phyloP scores from a whole-genome alignment of 2,797 vertebrate genomes.

The Artibeus jamaicensis region DNA sequence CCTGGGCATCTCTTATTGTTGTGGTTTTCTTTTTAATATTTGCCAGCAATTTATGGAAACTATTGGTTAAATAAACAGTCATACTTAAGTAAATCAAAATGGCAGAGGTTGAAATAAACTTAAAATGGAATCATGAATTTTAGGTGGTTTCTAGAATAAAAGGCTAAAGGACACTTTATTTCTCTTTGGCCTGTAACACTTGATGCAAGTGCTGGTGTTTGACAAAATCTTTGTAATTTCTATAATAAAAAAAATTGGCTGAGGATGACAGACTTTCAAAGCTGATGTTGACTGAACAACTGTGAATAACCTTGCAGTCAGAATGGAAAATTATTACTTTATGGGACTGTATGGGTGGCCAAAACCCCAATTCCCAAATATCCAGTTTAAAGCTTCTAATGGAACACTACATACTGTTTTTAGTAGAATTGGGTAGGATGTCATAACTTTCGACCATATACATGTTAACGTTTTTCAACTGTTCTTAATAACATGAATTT shows the following conservation, averaged over 20 bases:
- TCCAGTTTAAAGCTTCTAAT: neutral
- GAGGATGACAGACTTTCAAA: neutral
- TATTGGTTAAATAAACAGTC: neutral
- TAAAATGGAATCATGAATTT: neutral
- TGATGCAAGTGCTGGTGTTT: neutral
- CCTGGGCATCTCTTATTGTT: neutral
- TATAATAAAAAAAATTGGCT: neutral
- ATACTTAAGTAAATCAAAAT: neutral
- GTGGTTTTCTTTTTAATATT: neutral
- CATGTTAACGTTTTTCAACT: neutral
- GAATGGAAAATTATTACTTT: neutral
- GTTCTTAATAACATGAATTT: neutral
- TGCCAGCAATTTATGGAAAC: neutral
- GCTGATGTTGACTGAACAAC: neutral
- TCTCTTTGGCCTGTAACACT: neutral
- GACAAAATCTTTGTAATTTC: constrained; percentile 14
- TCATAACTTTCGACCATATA: neutral
- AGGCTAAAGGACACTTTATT: neutral
- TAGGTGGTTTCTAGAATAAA: neutral
- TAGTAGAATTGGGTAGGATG: neutral
- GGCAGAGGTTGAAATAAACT: neutral
- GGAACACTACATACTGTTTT: neutral
- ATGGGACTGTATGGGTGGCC: neutral
- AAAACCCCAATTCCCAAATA: neutral
- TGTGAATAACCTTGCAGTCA: neutral